phyloP scores from a whole-genome alignment of 2,888 invertebrate genomes.

The Azorinus chamasolen region DNA sequence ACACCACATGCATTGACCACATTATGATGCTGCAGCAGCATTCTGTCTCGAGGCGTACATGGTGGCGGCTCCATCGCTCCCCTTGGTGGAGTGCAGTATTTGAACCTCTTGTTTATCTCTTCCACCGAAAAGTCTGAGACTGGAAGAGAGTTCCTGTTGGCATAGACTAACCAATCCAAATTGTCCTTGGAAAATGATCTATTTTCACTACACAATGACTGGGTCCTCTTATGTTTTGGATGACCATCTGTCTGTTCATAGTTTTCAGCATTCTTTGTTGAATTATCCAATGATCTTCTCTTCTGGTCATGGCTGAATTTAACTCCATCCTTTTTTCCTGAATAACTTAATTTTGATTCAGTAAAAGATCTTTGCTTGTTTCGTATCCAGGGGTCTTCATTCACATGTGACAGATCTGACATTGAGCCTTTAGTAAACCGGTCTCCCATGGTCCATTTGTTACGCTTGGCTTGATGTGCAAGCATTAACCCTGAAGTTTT shows the following conservation, averaged over 20 bases:
- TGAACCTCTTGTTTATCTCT: slow-evolving; percentile 46
- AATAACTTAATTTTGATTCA: slow-evolving; percentile 34
- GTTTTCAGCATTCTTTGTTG: slow-evolving; percentile 27
- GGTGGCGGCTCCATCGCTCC: slow-evolving; percentile 56
- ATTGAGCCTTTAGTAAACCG: slow-evolving; percentile 71
- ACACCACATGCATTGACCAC: slow-evolving; percentile 39
- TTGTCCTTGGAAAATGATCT: slow-evolving; percentile 67
- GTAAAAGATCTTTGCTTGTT: slow-evolving; percentile 58
- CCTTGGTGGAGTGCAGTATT: slow-evolving; percentile 67
- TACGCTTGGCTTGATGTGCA: slow-evolving; percentile 64
- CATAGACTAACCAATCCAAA: slow-evolving; percentile 80
- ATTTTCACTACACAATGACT: slow-evolving; percentile 57
- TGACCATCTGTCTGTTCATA: slow-evolving; percentile 31
- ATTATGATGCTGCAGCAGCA: slow-evolving; percentile 26
- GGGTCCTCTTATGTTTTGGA: slow-evolving; percentile 43
- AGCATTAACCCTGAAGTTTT: slow-evolving; percentile 52
- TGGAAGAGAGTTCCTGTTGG: slow-evolving; percentile 76
- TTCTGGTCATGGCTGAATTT: neutral
- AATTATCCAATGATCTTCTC: neutral
- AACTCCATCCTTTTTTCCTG: slow-evolving; percentile 5
- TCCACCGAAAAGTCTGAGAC: slow-evolving; percentile 60
- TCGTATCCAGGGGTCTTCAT: slow-evolving; percentile 77
- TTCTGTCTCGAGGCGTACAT: neutral
- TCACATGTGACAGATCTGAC: slow-evolving; percentile 66
- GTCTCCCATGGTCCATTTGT: slow-evolving; percentile 67